phyloP scores from a whole-genome alignment of 2,888 invertebrate species.

The Cantharis rustica region DNA sequence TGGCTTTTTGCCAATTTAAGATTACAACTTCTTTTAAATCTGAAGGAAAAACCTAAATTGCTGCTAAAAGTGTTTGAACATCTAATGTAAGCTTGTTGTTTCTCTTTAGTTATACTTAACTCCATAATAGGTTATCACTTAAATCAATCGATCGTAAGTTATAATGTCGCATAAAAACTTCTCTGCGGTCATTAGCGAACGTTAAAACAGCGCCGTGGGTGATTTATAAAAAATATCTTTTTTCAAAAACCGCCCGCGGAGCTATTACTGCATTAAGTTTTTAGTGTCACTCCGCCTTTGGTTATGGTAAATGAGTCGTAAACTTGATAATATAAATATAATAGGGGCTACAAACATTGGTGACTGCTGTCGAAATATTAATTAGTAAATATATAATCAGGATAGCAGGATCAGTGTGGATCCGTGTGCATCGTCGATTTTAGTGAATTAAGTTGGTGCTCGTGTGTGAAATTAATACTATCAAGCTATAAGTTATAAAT shows the following conservation, averaged over 20 bases:
- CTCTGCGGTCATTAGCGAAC: neutral
- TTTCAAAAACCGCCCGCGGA: too few species aligned
- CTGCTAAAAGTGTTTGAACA: constrained; percentile 1
- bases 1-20: constrained; percentile 2
- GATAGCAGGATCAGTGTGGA: constrained; percentile 15
- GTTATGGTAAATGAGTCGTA: neutral
- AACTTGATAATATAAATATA: neutral
- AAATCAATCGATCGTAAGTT: neutral
- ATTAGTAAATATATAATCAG: constrained; percentile 30
- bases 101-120: neutral
- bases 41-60: neutral
- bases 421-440: constrained; percentile 20
- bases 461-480: constrained; percentile 31
- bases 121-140: neutral
- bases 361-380: constrained; percentile 19
- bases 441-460: constrained; percentile 27
- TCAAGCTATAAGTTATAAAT: constrained; percentile 20
- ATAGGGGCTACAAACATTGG: neutral
- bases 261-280: too few species aligned
- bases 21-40: neutral
- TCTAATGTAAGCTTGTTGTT: neutral
- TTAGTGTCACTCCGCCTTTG: neutral
- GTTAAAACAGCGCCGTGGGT: too few species aligned
- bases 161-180: too few species aligned
- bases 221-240: too few species aligned